Base-by-base conservation (phyloP, 2,113 vertebrate genomes). In the Atlantisia rogersi region DNA sequence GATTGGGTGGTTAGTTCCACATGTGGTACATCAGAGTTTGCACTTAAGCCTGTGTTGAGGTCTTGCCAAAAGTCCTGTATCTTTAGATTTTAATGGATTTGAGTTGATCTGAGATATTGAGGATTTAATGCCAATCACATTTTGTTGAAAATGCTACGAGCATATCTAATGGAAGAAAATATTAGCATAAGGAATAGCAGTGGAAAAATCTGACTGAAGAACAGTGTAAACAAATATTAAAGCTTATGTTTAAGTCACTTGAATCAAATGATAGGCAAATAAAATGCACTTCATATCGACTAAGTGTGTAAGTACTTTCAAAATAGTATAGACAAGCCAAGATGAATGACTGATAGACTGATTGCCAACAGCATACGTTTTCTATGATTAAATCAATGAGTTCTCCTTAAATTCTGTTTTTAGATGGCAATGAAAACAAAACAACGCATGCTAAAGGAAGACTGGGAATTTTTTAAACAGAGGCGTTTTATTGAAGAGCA, bases 391-490 rank as follows among this genome's bases (percentile, higher is more conserved):
- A 86, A 93, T 88, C 74, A 94, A 53, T 83, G 76, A 86, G 63
- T 83, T 91, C 62, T 94, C 81, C 37, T 90, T 92, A 73, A 95
- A 94, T 97, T 95, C 60, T 97, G 55, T 95, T 92, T 92, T 60
- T 94, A 99, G 99, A 99, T 98, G 98, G 98, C 99, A 86, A 97
- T 99, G 98, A 99, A 98, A 98, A 98, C 98, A 42, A 99, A 99
- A 64, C 99, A 99, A 87, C 98, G 98, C 67, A 98, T 99, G 98
- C 98, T 99, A 46, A 99, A 99, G 91, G 99, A 99, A 94, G 99
- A 99, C 95, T 99, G 99, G 98, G 99, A 99, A 91, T 99, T 99
- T 96, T 99, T 99, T 95, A 99, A 99, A 90, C 99, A 99, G 93
- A 98, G 99, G 40, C 98, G 98, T 82, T 98, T 99, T 98, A 98